Conservation (phyloP, 2,888 invertebrate genomes). For the Tetranychus piercei region DNA sequence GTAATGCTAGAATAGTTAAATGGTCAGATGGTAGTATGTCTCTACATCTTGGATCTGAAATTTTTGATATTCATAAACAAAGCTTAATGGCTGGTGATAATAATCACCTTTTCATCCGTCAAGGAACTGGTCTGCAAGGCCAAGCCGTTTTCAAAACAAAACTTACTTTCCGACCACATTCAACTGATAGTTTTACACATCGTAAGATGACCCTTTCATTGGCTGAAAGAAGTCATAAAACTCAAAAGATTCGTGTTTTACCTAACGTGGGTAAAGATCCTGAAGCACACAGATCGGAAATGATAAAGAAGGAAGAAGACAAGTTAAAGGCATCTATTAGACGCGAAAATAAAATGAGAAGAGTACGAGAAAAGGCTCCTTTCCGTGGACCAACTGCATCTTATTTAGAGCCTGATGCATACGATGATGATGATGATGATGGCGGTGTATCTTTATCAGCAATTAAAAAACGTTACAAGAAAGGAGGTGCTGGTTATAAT, state of each 20-base stretch:
- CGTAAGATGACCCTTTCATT: conserved; percentile 94
- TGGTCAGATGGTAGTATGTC: conserved; percentile 99
- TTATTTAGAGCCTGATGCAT: conserved; percentile 42
- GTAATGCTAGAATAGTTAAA: conserved; percentile 79
- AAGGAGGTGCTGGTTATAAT: conserved; percentile 10
- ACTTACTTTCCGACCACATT: conserved; percentile 89
- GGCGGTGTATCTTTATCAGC: conserved; percentile 68
- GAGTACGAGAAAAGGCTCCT: conserved; percentile 38
- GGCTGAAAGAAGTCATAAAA: conserved; percentile 82
- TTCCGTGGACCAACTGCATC: conserved; percentile 37
- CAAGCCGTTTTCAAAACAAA: conserved; percentile 93
- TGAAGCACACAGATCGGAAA: conserved; percentile 69
- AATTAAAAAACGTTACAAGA: conserved; percentile 57
- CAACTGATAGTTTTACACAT: conserved; percentile 96
- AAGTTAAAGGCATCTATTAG: conserved; percentile 71
- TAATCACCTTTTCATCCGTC: conserved; percentile 90
- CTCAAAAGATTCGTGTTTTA: conserved; percentile 82
- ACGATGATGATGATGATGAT: conserved; percentile 59
- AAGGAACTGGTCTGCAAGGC: conserved; percentile 91
- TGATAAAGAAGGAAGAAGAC: conserved; percentile 95
- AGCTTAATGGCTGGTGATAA: conserved; percentile 70
- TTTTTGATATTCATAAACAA: conserved; percentile 91
- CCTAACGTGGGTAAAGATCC: conserved; percentile 86
- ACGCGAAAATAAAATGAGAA: conserved; percentile 44
- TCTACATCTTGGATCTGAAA: conserved; percentile 84